Evolutionary conservation across 2,888 invertebrate species (phyloP), one percentile per base, ranked within the genome.

Genomic region (Melolontha melolontha): DNA sequence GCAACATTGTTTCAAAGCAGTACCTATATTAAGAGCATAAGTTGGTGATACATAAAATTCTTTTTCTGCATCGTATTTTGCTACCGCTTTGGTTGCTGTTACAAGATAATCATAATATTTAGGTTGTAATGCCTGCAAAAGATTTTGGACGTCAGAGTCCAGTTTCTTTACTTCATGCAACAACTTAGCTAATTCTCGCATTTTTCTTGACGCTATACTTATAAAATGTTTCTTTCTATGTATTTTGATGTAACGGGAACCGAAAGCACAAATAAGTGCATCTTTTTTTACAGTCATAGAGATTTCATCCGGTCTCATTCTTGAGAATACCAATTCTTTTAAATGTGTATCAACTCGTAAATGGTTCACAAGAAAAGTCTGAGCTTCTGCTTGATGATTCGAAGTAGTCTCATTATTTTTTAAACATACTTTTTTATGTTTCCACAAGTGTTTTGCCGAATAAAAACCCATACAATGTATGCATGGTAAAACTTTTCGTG

Each of bases 1-100:
- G 44, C 73, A 75, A 55, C 76, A 75, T 16, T 76, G 73, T 64
- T 75, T 74, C 14, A 75, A 67, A 40, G 70, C 17, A 47, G 72
- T 75, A 29, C 63, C 67, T 14, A 75, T 71, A 68, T 75, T 75
- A 50, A 75, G 62, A 42, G 72, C 74, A 64, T 51, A 69, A 10
- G 73, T 70, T 14, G 73, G 71, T 12, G 75, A 62, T 42, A 52
- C 17, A 57, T 69, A 76, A 40, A 29, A 22, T 22, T 75, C 72
- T 50, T 66, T 73, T 67, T 71, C 67, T 14, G 22, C 12, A 71
- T 75, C 65, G 65, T 75, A 75, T 51, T 68, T 71, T 2, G 74
- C 68, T 8, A 73, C 59, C 16, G 10, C 66, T 68, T 71, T 72
- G 50, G 71, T 68, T 11, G 71, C 70, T 12, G n/a, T 2, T 16